These are phyloP conservation scores for Perca schrenkii DNA, from an alignment of 2,113 vertebrate genomes.

Conservation along the genomic window DNA sequence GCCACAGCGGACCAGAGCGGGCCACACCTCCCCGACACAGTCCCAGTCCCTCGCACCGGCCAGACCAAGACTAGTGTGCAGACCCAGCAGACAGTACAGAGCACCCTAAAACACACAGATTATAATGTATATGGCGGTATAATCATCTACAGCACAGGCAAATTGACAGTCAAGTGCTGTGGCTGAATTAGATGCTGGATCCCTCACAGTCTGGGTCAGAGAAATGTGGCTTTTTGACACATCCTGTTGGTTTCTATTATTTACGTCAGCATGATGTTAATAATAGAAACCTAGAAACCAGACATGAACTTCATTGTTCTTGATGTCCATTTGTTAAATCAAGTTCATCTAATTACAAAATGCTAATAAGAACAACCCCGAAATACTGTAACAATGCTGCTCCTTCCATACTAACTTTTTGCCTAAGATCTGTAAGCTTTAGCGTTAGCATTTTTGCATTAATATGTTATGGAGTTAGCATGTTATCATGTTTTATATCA, in stretches of 20 bases:
- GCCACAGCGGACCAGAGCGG: constrained; percentile 93
- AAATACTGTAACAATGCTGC: not conserved
- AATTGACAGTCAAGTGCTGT: not conserved
- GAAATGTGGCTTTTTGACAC: not conserved
- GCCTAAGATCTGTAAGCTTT: not conserved
- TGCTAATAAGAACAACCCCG: not conserved
- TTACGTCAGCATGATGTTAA: not conserved
- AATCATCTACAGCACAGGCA: not conserved
- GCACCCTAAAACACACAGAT: constrained; percentile 86
- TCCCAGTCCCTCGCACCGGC: constrained; percentile 95
- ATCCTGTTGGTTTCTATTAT: not conserved
- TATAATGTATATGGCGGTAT: not conserved
- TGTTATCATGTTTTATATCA: not conserved
- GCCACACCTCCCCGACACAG: constrained; percentile 93
- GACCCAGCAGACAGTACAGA: constrained; percentile 95
- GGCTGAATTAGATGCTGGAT: not conserved
- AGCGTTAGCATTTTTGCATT: not conserved
- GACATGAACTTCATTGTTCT: not conserved
- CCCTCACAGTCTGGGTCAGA: not conserved
- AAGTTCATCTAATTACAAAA: not conserved
- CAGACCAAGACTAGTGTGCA: constrained; percentile 89
- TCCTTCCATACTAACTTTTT: not conserved
- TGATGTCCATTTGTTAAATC: not conserved
- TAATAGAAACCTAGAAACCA: not conserved
- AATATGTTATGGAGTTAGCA: not conserved